Evolutionary conservation across 1,140 invertebrate genomes (phyloP), one percentile per base, ranked within the genome.

Genomic region (Aricia agestis): DNA sequence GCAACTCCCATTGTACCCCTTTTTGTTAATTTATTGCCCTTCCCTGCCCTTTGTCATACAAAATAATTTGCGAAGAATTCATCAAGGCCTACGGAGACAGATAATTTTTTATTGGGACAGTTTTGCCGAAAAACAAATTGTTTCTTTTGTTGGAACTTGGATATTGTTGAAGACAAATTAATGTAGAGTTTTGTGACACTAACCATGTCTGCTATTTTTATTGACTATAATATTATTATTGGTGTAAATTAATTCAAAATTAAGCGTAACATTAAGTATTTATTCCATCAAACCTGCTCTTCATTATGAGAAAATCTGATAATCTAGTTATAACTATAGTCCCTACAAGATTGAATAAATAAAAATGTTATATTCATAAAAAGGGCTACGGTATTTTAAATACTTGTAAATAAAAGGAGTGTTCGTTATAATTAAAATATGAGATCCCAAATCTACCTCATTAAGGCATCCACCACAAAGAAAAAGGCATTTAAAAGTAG

Each of bases 1-100:
- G 80, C 78, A 87, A 87, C 83, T 72, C 72, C 78, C 78, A 79
- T 83, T 83, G 83, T 83, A 81, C 78, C 81, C 82, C 74, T 82
- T 83, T 74, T 78, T 75, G 72, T 78, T 76, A 76, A 74, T 74
- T 81, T 83, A 77, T 76, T 67, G 25, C 65, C 68, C 58, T 76
- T 74, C 73, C 66, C 68, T 69, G 67, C 71, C 68, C 71, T 74
- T 80, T 82, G 78, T 82, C 72, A 78, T 83, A 77, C 71, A 75
- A 80, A 78, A 63, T 63, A 63, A 63, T 63, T 63, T 63, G 59
- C 59, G 59, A 63, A 63, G 59, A 63, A 63, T 63, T 63, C 59
- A 63, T 19, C 59, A 63, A 63, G 18, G 59, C 3, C 59, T 25
- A 11, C 59, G 59, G 19, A 25, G 59, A 63, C 18, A 25, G 18